phyloP scores from a whole-genome alignment of 1,140 invertebrate genomes.

The Goniozus legneri region DNA sequence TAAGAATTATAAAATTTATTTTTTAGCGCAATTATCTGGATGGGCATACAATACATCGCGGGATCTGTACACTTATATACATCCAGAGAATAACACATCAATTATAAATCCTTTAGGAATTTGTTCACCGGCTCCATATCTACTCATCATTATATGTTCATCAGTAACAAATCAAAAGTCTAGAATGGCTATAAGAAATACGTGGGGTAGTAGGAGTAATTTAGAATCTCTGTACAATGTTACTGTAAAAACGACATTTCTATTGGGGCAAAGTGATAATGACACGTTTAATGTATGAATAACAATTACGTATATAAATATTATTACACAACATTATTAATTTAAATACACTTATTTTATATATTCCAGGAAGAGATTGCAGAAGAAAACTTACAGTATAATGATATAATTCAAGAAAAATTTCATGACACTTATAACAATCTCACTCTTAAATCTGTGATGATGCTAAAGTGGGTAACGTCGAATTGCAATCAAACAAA shows the following conservation, averaged over 20 bases:
- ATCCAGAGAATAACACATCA: conserved; percentile 66
- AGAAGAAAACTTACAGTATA: conserved; percentile 61
- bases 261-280: conserved; percentile 59
- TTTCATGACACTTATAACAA: conserved; percentile 91
- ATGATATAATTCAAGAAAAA: conserved; percentile 87
- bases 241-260: conserved; percentile 54
- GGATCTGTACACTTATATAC: conserved; percentile 67
- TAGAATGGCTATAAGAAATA: conserved; percentile 71
- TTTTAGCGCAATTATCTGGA: conserved; percentile 62
- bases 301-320: background rate
- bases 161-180: conserved; percentile 64
- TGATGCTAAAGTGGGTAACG: conserved; percentile 79
- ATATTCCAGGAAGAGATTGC: conserved; percentile 56
- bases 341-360: conserved; percentile 18
- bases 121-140: conserved; percentile 58
- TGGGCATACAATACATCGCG: conserved; percentile 72
- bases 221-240: conserved; percentile 50
- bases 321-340: background rate
- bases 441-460: conserved; percentile 83
- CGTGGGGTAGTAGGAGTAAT: conserved; percentile 71
- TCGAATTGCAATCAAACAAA: conserved; percentile 62
- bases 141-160: conserved; percentile 74
- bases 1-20: conserved; percentile 13
- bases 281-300: conserved; percentile 54
- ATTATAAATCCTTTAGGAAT: conserved; percentile 61